Percentiles rank a stretch among this genome's conserved stretches.
Evolutionary conservation across 2,888 invertebrate genomes (phyloP).

Genomic region (Zaprionus bogoriensis): DNA sequence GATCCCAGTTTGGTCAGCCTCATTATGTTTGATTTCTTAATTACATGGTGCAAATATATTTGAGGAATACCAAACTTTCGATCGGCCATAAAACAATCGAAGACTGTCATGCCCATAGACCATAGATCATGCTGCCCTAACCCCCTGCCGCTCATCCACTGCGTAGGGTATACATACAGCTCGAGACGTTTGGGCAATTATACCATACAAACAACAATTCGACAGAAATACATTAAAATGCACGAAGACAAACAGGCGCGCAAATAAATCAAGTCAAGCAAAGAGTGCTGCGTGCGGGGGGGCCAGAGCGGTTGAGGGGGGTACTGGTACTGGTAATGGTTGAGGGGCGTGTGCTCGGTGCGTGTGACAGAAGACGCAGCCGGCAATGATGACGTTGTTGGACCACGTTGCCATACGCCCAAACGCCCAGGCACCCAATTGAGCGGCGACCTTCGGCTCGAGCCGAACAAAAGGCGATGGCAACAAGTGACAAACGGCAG

Average conservation of each 20-base stretch:
- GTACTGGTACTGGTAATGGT: too few relatives aligned
- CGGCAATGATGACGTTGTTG: slow-evolving; percentile 2
- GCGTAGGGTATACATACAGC: neutral
- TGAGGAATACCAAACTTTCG: slow-evolving; percentile 6
- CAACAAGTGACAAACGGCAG: slow-evolving; percentile 44
- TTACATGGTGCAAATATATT: slow-evolving; percentile 42
- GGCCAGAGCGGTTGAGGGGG: neutral
- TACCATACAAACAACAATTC: slow-evolving; percentile 52
- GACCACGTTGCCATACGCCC: slow-evolving; percentile 12
- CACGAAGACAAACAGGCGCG: slow-evolving; percentile 44
- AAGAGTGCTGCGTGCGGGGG: slow-evolving; percentile 7
- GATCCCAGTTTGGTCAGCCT: neutral
- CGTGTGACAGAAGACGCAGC: neutral
- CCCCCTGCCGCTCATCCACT: neutral
- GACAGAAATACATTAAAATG: slow-evolving; percentile 59
- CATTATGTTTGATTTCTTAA: slow-evolving; percentile 14
- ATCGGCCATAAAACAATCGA: slow-evolving; percentile 4
- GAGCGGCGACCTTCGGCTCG: slow-evolving; percentile 29
- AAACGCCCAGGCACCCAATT: slow-evolving; percentile 33
- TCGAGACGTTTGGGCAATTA: slow-evolving; percentile 57
- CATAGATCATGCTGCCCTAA: slow-evolving; percentile 21
- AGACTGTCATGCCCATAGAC: slow-evolving; percentile 25
- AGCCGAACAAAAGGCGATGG: slow-evolving; percentile 7
- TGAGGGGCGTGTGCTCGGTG: neutral
- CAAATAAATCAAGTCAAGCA: slow-evolving; percentile 52